Evolutionary conservation across 2,888 invertebrate genomes (phyloP).

Genomic region (Diploptera punctata): DNA sequence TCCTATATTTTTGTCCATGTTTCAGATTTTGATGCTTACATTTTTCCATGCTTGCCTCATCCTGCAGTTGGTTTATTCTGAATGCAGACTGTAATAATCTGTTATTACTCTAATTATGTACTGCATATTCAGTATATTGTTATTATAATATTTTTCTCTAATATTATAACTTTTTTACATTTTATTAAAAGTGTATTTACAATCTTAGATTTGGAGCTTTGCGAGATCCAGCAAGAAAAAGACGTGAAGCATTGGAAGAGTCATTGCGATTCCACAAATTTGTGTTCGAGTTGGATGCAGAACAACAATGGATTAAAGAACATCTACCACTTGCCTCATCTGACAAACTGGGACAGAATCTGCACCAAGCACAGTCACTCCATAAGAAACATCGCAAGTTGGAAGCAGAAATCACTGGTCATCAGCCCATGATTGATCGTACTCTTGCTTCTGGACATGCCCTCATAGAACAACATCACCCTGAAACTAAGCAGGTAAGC

Average conservation of each 20-base stretch:
- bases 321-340: constrained; percentile 82
- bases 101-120: no score
- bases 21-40: no score
- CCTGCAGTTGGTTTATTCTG: no score
- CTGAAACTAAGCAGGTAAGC: constrained; percentile 75
- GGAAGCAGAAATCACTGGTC: constrained; percentile 85
- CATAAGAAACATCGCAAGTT: constrained; percentile 95
- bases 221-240: constrained; percentile 71
- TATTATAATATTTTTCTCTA: no score
- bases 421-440: constrained; percentile 84
- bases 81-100: no score
- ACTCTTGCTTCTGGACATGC: constrained; percentile 79
- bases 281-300: constrained; percentile 89
- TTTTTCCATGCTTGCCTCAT: no score
- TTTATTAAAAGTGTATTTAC: no score
- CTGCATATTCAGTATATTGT: no score
- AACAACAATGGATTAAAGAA: constrained; percentile 95
- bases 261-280: constrained; percentile 89
- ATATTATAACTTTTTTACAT: neutral
- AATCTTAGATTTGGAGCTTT: constrained; percentile 67
- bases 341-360: constrained; percentile 77
- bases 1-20: no score
- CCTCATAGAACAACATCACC: constrained; percentile 78
- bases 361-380: constrained; percentile 91
- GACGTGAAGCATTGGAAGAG: constrained; percentile 83